Evolutionary conservation across 1,140 invertebrate species (phyloP).

Genomic region (Drosophila melanica): DNA sequence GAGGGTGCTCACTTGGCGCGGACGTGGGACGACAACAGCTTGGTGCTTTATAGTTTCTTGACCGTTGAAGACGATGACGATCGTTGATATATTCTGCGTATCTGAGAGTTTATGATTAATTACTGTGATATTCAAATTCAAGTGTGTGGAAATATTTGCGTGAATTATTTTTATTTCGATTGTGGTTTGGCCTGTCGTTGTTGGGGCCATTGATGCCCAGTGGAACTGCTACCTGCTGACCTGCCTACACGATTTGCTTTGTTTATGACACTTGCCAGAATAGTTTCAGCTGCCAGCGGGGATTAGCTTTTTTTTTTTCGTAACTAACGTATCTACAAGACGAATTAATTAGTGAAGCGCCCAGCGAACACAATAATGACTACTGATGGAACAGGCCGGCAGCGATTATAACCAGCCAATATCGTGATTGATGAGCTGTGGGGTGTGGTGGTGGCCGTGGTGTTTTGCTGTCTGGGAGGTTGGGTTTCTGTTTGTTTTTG

Average conservation of each 20-base stretch:
- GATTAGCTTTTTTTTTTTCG: slow-evolving; percentile 47
- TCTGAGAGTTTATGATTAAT: slow-evolving; percentile 73
- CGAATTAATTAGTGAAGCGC: slow-evolving; percentile 51
- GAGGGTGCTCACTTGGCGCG: slow-evolving; percentile 26
- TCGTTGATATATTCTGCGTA: slow-evolving; percentile 69
- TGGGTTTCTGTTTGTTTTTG: slow-evolving; percentile 32
- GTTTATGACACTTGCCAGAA: slow-evolving; percentile 63
- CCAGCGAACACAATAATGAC: slow-evolving; percentile 23
- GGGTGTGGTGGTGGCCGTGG: slow-evolving; percentile 8
- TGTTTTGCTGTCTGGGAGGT: slow-evolving; percentile 1
- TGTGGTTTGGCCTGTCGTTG: slow-evolving; percentile 11
- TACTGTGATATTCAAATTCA: slow-evolving; percentile 79
- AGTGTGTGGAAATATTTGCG: slow-evolving; percentile 68
- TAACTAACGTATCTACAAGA: slow-evolving; percentile 32
- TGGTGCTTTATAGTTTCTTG: slow-evolving; percentile 79
- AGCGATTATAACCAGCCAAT: slow-evolving; percentile 31
- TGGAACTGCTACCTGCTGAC: slow-evolving; percentile 34
- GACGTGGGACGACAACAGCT: slow-evolving; percentile 52
- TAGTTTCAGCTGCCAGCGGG: slow-evolving; percentile 37
- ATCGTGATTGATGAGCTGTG: slow-evolving; percentile 49
- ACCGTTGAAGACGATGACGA: slow-evolving; percentile 65
- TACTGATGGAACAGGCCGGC: slow-evolving; percentile 24
- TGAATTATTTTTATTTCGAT: slow-evolving; percentile 47
- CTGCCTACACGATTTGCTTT: slow-evolving; percentile 48
- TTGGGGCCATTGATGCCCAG: too few relatives aligned